phyloP scores from a whole-genome alignment of 2,113 vertebrate genomes.

The Siphamia tubifer region DNA sequence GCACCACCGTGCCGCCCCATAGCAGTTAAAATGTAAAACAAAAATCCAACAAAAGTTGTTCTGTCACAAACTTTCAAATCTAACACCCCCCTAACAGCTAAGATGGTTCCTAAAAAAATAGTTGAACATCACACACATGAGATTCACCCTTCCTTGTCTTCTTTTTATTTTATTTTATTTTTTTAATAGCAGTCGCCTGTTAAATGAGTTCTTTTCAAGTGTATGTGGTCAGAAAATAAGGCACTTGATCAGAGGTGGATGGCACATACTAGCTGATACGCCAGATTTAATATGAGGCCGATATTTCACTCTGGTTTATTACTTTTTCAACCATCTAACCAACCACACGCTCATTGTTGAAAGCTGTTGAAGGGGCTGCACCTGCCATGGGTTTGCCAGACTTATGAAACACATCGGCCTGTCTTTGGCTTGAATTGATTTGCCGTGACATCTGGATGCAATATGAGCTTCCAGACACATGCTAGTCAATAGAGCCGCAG shows the following conservation, averaged over 20 bases:
- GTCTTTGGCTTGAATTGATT: constrained; percentile 81
- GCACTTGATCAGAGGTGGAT: neutral
- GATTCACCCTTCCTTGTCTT: too few relatives aligned
- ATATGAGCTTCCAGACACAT: constrained; percentile 77
- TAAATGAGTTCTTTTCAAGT: too few relatives aligned
- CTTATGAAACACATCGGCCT: constrained; percentile 80
- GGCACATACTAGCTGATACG: neutral
- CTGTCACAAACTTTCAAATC: too few relatives aligned
- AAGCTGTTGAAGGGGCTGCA: constrained; percentile 57
- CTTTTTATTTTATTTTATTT: too few relatives aligned
- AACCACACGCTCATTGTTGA: constrained; percentile 36
- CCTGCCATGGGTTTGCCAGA: constrained; percentile 56
- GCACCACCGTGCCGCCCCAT: too few relatives aligned
- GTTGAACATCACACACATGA: too few relatives aligned
- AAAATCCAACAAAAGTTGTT: too few relatives aligned
- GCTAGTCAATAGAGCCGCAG: constrained; percentile 53
- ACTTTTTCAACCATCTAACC: constrained; percentile 20
- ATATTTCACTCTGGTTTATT: constrained; percentile 22
- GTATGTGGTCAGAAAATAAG: neutral
- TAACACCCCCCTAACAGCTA: too few relatives aligned
- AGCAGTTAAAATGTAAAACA: too few relatives aligned
- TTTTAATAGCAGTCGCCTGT: too few relatives aligned
- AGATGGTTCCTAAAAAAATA: too few relatives aligned
- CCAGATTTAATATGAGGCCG: constrained; percentile 2
- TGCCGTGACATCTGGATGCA: constrained; percentile 81